Base-by-base conservation (phyloP, 2,797 vertebrate species). In the Gephyroberyx darwinii region DNA sequence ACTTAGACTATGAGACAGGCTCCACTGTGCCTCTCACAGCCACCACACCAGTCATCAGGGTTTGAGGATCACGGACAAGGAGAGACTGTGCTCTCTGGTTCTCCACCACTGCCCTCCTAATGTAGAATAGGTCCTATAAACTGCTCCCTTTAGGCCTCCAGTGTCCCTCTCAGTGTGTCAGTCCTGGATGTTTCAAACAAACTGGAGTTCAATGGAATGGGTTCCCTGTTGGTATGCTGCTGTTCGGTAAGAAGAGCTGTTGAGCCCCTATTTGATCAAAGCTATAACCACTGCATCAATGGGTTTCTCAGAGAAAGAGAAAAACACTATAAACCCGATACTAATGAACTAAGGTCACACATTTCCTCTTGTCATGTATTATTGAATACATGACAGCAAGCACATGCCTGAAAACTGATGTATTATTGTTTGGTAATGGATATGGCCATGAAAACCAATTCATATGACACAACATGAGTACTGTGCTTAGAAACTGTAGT, bases 1-100 rank as follows among this genome's bases (percentile, higher is more conserved):
- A 96, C 83, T 70, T 96, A 78, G 94, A 96, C 88, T 95, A 94
- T 19, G 95, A 96, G 75, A 94, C 92, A 17, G 92, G 94, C 55
- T 96, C 95, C 80, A 94, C 94, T 0, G 91, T 87, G 1, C 95
- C 94, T 12, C 95, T 96, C 47, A 95, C 94, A 10, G 90, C 91
- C 56, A 89, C 93, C 30, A 91, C 90, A 16, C 92, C 93, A 0
- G 82, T 88, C 9, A 86, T 92, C 78, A 90, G 89, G 71, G 93
- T 94, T 75, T 96, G 90, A 96, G 64, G 52, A 12, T n/a, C 54
- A 33, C 53, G 17, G 14, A 70, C 17, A 31, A 62, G 75, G 77
- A 72, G 65, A 75, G 82, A 79, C 74, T 43, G 19, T 1, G 54
- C 70, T 60, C 63, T 75, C 54, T 57, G 47, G 74, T 80, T 75